A percentile compares a stretch with the other conserved stretches of the same genome.
These are phyloP conservation scores for Oncorhynchus masou DNA, from an alignment of 2,113 vertebrate genomes.

Conservation along the genomic window DNA sequence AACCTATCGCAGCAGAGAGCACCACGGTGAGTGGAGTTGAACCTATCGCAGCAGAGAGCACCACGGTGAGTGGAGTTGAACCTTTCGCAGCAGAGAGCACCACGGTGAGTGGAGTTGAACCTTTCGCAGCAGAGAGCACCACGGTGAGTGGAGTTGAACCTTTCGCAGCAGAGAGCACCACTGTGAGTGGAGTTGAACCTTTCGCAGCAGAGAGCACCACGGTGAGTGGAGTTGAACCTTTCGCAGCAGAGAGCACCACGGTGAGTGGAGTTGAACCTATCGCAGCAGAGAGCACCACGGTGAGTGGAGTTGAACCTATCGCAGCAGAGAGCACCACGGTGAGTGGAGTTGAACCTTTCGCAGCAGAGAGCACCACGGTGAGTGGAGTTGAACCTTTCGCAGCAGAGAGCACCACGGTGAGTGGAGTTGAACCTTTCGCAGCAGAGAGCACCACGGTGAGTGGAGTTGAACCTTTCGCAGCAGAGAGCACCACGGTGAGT, in stretches of 20 bases:
- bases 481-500: background rate
- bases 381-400: background rate
- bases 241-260: slow-evolving; percentile 53
- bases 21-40: slow-evolving; percentile 16
- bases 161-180: background rate
- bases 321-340: slow-evolving; percentile 66
- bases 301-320: slow-evolving; percentile 59
- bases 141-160: slow-evolving; percentile 59
- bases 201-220: background rate
- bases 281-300: too few relatives aligned
- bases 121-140: slow-evolving; percentile 55
- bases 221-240: slow-evolving; percentile 39
- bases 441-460: background rate
- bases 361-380: background rate
- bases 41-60: slow-evolving; percentile 52
- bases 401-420: background rate
- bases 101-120: slow-evolving; percentile 26
- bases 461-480: background rate
- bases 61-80: slow-evolving; percentile 63
- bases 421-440: background rate
- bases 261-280: slow-evolving; percentile 56
- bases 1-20: background rate
- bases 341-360: slow-evolving; percentile 18
- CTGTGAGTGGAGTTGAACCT: background rate
- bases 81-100: too few relatives aligned